Evolutionary conservation across 2,797 vertebrate species (phyloP).

Genomic region (Enteromius argenteus): DNA sequence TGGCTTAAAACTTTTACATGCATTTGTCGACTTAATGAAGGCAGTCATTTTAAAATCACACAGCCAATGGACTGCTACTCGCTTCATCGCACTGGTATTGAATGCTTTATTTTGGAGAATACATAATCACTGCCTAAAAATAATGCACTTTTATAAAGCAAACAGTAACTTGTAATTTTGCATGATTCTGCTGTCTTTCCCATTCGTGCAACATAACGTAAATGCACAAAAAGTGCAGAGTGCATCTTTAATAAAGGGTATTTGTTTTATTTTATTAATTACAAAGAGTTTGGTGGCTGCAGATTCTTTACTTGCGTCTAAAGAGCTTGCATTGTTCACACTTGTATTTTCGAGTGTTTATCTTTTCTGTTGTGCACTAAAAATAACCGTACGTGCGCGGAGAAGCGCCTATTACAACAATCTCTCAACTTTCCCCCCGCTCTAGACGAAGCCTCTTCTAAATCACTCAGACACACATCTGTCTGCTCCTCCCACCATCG

Average conservation of each 20-base stretch:
- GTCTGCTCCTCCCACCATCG: conserved; percentile 68
- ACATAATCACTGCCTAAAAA: neutral
- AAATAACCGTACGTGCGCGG: neutral
- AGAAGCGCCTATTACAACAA: conserved; percentile 6
- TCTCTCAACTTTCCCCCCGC: neutral
- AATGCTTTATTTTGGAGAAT: neutral
- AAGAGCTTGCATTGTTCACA: neutral
- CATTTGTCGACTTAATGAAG: neutral
- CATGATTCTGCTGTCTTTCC: neutral
- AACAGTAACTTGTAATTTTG: neutral
- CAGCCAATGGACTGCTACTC: neutral
- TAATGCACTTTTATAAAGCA: neutral
- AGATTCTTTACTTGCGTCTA: neutral
- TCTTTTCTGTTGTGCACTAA: neutral
- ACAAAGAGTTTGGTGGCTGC: neutral
- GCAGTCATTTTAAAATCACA: neutral
- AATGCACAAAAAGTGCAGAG: no score
- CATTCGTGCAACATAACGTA: neutral
- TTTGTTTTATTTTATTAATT: neutral
- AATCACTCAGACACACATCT: conserved; percentile 44
- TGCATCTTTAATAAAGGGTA: neutral
- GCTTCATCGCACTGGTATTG: neutral
- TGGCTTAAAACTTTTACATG: neutral
- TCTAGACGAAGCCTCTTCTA: conserved; percentile 28
- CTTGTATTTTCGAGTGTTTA: neutral